These are phyloP conservation scores for Antrozous pallidus DNA, from an alignment of 2,797 vertebrate species.

Conservation along the genomic window DNA sequence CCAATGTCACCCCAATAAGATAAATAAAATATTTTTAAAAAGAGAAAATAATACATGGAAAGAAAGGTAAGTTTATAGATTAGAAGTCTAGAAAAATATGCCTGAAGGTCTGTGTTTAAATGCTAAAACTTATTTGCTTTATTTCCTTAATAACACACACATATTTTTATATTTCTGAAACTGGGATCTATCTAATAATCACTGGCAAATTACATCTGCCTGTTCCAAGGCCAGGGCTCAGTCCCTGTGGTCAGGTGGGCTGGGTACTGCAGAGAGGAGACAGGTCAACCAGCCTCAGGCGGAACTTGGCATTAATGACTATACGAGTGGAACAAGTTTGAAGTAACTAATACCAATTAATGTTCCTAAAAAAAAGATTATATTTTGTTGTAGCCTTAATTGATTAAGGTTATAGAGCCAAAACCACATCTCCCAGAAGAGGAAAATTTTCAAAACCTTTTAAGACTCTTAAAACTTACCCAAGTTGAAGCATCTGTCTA, in stretches of 20 bases:
- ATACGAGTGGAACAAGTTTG: neutral
- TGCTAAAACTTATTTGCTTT: neutral
- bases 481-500: neutral
- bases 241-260: accelerated
- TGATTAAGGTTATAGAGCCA: neutral
- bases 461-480: neutral
- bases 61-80: neutral
- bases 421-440: neutral
- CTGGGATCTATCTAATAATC: neutral
- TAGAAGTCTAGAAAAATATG: neutral
- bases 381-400: neutral
- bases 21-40: neutral
- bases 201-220: neutral
- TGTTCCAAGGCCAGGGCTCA: neutral
- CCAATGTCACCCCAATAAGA: neutral
- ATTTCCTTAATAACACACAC: neutral
- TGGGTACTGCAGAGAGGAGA: neutral
- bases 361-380: slow-evolving; percentile 12
- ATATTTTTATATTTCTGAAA: neutral
- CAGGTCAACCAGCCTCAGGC: neutral
- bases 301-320: neutral
- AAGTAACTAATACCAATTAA: neutral
- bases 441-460: slow-evolving; percentile 2
- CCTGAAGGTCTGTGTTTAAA: neutral
- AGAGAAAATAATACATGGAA: neutral